These are phyloP conservation scores for Pristis pectinata DNA, from an alignment of 2,797 vertebrate species.

Conservation along the genomic window DNA sequence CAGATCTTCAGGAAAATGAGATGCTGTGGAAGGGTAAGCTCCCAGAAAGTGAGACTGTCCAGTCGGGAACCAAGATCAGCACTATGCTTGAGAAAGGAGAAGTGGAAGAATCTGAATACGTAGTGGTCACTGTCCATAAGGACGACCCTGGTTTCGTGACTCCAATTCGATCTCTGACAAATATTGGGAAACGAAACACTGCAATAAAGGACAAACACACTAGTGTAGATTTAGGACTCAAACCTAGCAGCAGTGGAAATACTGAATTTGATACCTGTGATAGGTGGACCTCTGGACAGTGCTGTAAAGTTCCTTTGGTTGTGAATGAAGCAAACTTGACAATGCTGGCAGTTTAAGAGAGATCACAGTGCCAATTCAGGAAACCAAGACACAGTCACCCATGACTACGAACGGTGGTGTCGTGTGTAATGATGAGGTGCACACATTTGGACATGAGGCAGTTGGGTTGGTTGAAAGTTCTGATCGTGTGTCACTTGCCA, in stretches of 20 bases:
- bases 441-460: constrained; percentile 10
- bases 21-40: constrained; percentile 49
- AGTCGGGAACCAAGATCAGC: constrained; percentile 58
- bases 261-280: constrained; percentile 40
- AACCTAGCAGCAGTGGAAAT: constrained; percentile 40
- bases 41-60: constrained; percentile 51
- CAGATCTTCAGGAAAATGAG: constrained; percentile 74
- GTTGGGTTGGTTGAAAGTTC: constrained; percentile 41
- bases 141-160: constrained; percentile 56
- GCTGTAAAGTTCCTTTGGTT: neutral
- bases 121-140: constrained; percentile 63
- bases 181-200: constrained; percentile 37
- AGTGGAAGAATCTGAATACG: constrained; percentile 68
- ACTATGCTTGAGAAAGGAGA: constrained; percentile 67
- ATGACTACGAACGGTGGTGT: constrained; percentile 38
- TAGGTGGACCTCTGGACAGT: constrained; percentile 37
- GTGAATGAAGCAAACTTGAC: constrained; percentile 26
- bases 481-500: constrained; percentile 39
- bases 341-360: constrained; percentile 42
- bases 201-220: constrained; percentile 41
- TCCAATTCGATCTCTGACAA: constrained; percentile 50
- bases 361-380: constrained; percentile 31
- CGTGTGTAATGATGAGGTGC: constrained; percentile 40
- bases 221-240: neutral
- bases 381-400: constrained; percentile 41